Evolutionary conservation across 2,113 vertebrate species (phyloP), one percentile per base, ranked within the genome.

Genomic region (Mastomys coucha): DNA sequence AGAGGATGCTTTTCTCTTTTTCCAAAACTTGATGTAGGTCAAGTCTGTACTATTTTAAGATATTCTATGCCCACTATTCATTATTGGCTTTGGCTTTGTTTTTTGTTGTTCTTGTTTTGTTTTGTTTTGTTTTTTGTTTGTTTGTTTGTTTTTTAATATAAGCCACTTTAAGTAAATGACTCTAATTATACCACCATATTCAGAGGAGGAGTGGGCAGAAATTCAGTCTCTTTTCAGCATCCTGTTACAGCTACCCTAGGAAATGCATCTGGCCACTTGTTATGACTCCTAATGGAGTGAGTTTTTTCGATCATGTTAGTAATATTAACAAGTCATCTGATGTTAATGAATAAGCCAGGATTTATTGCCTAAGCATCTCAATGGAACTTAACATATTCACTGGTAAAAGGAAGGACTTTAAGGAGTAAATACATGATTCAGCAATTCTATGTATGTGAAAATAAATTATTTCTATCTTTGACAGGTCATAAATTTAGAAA

Each of bases 1-100:
- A 93, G 91, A 86, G 78, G 89, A 94, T 73, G 0, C 13, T 69
- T 80, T 78, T 75, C n/a, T 67, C 42, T 84, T 84, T 93, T 75
- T 91, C 10, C 3, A 33, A 58, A 76, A 22, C 78, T 76, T 88
- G 16, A 12, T 76, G 16, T 75, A 76, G 56, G 65, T 45, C 12
- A 33, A 20, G 20, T 91, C 77, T 91, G 14, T 36, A 69, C 14
- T 5, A 69, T 69, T 69, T 36, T 69, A 33, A 76, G 28, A 33
- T 58, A 39, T 89, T 70, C 65, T 92, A 26, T 75, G 93, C n/a
- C 31, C 36, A 63, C 36, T 28, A 22, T 45, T 36, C 53, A 24
- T 60, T 80, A n/a, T 8, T 60, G 60, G 6, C 7, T 77, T 72
- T 96, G 17, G 33, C 58, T 60, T 60, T 60, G 19, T 1, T 60